These are phyloP conservation scores for Coregonus ussuriensis DNA, from an alignment of 2,797 vertebrate genomes.

Conservation along the genomic window DNA sequence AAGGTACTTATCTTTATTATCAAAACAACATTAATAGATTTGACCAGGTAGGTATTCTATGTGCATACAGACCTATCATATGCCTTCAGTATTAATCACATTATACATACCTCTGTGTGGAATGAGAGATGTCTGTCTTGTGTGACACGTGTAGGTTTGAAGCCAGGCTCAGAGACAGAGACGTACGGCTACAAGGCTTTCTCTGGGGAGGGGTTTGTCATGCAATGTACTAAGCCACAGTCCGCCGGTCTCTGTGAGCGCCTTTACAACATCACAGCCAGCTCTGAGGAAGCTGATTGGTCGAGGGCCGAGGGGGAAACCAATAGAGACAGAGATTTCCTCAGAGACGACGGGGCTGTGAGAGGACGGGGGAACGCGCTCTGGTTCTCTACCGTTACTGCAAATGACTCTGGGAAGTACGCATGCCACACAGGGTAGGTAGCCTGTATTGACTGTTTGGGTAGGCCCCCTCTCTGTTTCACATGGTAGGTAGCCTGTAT, in stretches of 20 bases:
- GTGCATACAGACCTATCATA: background rate
- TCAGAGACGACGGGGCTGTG: background rate
- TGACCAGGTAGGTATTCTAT: background rate
- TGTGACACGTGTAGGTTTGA: background rate
- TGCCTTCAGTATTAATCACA: too few relatives aligned
- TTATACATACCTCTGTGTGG: background rate
- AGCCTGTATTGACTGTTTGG: background rate
- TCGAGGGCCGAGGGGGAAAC: conserved; percentile 14
- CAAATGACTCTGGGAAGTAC: conserved; percentile 61
- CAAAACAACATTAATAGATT: background rate
- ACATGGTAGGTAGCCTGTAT: background rate
- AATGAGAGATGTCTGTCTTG: background rate
- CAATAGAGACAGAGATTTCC: background rate
- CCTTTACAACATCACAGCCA: background rate
- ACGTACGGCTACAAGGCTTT: background rate
- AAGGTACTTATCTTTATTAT: background rate
- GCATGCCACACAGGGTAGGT: conserved; percentile 48
- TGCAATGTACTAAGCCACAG: background rate
- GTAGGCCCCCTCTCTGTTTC: background rate
- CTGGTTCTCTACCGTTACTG: conserved; percentile 27
- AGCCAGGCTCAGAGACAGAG: background rate
- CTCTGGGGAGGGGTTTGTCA: conserved; percentile 5
- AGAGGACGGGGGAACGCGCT: conserved; percentile 7
- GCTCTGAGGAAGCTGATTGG: conserved; percentile 8
- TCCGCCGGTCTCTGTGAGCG: background rate